Conservation (phyloP, 2,113 vertebrate genomes). For the Falco punctatus region DNA sequence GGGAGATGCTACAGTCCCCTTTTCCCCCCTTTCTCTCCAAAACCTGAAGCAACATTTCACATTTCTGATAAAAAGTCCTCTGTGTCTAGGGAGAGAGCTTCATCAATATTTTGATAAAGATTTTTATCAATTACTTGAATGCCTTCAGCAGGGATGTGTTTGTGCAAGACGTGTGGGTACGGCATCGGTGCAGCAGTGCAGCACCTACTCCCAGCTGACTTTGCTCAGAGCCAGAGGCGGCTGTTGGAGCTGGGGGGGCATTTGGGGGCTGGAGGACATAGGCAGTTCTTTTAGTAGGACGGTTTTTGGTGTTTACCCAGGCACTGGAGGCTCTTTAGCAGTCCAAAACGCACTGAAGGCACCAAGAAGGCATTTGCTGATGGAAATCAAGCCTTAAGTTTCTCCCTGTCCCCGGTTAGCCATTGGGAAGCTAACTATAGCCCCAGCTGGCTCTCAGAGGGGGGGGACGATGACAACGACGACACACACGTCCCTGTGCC, state of each 20-base stretch:
- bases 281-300: neutral
- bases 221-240: neutral
- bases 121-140: neutral
- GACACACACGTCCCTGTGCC: neutral
- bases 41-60: neutral
- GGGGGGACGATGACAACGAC: no score
- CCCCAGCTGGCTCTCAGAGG: neutral
- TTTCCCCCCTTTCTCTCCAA: neutral
- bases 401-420: neutral
- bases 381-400: neutral
- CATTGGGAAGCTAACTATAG: neutral
- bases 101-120: neutral
- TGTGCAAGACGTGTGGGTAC: rapidly evolving
- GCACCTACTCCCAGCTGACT: neutral
- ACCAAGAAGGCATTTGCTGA: neutral
- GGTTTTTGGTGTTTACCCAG: neutral
- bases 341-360: neutral
- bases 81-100: neutral
- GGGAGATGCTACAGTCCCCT: neutral
- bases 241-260: neutral
- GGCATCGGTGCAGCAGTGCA: rapidly evolving
- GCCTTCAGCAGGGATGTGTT: neutral
- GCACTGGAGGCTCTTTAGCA: neutral
- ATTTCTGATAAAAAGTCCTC: neutral
- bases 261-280: neutral